Conservation (phyloP, 2,888 invertebrate genomes). For the Drosophila pseudotakahashii region DNA sequence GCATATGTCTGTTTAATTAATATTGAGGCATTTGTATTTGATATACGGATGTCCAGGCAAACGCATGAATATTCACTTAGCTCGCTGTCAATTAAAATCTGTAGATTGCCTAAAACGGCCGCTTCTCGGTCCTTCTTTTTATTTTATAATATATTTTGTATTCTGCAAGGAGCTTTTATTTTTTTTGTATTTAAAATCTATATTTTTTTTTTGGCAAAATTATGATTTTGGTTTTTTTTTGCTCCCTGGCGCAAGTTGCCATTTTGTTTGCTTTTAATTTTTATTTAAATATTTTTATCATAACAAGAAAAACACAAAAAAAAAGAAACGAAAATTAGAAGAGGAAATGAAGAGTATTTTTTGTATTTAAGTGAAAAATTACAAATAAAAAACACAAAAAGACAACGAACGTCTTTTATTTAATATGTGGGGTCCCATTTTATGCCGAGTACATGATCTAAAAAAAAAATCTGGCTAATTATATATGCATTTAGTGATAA, state of each 20-base stretch:
- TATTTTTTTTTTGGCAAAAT: conserved; percentile 9
- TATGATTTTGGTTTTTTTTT: conserved; percentile 38
- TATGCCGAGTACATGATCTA: not conserved
- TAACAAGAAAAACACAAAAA: conserved; percentile 39
- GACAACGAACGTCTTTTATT: conserved; percentile 29
- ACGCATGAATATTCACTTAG: conserved; percentile 28
- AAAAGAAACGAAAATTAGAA: conserved; percentile 42
- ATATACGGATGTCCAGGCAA: conserved; percentile 43
- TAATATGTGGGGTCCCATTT: not conserved
- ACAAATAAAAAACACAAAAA: conserved; percentile 64
- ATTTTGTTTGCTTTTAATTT: conserved; percentile 71
- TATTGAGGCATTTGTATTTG: conserved; percentile 60
- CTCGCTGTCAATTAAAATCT: conserved; percentile 25
- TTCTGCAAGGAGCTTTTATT: conserved; percentile 29
- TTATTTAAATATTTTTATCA: conserved; percentile 65
- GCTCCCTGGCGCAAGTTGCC: conserved; percentile 67
- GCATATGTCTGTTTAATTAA: conserved; percentile 42
- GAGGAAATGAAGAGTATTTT: conserved; percentile 73
- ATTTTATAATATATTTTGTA: conserved; percentile 17
- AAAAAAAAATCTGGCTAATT: no score
- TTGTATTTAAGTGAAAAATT: conserved; percentile 74
- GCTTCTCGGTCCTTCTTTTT: conserved; percentile 14
- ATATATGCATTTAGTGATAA: no score
- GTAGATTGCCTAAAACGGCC: conserved; percentile 20
- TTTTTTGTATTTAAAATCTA: not conserved